Evolutionary conservation across 1,140 invertebrate genomes (phyloP).

Genomic region (Drosophila pandora): DNA sequence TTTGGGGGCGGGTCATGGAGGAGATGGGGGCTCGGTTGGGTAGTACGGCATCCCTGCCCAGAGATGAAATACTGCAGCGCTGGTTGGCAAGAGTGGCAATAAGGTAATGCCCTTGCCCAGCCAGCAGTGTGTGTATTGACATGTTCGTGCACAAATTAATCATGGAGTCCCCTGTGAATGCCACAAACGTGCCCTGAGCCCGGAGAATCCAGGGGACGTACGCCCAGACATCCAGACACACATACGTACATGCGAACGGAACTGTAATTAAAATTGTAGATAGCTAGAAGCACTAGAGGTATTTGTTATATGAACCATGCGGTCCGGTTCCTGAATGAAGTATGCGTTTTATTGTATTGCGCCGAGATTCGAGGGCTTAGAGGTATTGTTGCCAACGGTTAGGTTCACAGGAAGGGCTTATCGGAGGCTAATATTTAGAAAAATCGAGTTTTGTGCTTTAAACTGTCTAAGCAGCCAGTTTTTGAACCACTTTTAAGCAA

Average conservation of each 20-base stretch:
- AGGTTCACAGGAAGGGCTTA: neutral
- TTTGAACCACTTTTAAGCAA: neutral
- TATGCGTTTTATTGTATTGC: slow-evolving; percentile 1
- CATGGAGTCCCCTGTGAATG: slow-evolving; percentile 18
- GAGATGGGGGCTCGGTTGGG: neutral
- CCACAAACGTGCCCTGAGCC: neutral
- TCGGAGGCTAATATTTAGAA: neutral
- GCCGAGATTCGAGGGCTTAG: neutral
- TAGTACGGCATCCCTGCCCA: no score
- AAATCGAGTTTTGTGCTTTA: neutral
- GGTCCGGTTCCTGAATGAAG: neutral
- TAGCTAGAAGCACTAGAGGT: neutral
- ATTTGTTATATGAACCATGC: slow-evolving; percentile 9
- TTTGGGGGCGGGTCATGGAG: neutral
- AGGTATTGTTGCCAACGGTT: no score
- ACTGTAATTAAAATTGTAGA: slow-evolving; percentile 34
- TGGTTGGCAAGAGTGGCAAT: slow-evolving; percentile 19
- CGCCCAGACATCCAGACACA: neutral
- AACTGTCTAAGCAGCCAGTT: neutral
- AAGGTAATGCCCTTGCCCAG: slow-evolving; percentile 1
- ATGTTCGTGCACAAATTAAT: slow-evolving; percentile 32
- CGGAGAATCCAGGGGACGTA: neutral
- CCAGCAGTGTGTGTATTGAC: slow-evolving; percentile 30
- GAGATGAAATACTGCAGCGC: slow-evolving; percentile 15
- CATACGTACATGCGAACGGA: neutral